Percentiles rank a stretch among this genome's conserved stretches.
Evolutionary conservation across 2,888 invertebrate species (phyloP).

Genomic region (Lysandra bellargus): DNA sequence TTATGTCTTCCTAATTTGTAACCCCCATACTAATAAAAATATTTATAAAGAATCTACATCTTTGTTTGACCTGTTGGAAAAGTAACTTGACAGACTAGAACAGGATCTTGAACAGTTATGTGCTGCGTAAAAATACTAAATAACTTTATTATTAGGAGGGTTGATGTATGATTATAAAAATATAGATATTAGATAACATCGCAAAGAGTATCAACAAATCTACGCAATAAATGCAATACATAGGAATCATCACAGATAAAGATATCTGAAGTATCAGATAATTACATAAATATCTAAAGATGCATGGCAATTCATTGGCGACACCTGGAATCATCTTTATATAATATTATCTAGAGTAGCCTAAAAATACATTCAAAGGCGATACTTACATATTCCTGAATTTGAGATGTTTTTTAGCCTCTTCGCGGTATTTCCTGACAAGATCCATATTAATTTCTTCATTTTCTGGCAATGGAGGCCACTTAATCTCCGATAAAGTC

Average conservation of each 20-base stretch:
- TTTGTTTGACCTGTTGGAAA: too few species aligned
- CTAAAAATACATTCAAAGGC: background rate
- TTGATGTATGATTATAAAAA: background rate
- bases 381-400: constrained; percentile 57
- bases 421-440: constrained; percentile 53
- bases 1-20: too few species aligned
- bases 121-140: background rate
- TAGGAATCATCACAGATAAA: background rate
- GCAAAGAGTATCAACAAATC: too few species aligned
- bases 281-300: constrained; percentile 8
- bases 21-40: too few species aligned
- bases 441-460: constrained; percentile 51
- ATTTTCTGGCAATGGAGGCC: constrained; percentile 53
- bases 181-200: background rate
- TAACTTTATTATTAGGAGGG: background rate
- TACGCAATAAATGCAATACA: background rate
- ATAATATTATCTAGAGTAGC: background rate
- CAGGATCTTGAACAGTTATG: too few species aligned
- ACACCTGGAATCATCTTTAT: background rate
- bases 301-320: background rate
- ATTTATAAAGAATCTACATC: too few species aligned
- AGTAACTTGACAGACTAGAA: too few species aligned
- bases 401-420: constrained; percentile 52
- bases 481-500: constrained; percentile 56
- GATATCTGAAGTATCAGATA: background rate